Evolutionary conservation across 2,113 vertebrate species (phyloP).

Genomic region (Nibea coibor): DNA sequence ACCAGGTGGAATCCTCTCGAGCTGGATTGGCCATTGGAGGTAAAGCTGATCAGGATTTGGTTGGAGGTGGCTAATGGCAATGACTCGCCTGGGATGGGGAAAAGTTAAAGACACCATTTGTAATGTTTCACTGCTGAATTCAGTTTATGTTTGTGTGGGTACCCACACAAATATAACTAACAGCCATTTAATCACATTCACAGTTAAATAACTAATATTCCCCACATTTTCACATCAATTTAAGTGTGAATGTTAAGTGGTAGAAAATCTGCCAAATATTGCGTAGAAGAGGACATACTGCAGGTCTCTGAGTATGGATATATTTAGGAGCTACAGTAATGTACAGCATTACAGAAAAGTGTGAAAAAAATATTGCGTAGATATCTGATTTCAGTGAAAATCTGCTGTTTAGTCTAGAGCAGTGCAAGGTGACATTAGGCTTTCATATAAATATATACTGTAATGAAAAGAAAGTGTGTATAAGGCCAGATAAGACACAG

Average conservation of each 20-base stretch:
- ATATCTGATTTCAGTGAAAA: not conserved
- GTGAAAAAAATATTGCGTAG: not conserved
- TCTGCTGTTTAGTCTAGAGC: not conserved
- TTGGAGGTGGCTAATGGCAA: constrained; percentile 95
- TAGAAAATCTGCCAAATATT: not conserved
- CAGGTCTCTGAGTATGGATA: not conserved
- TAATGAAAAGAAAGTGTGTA: constrained; percentile 10
- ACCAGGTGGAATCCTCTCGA: constrained; percentile 98
- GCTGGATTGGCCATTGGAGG: constrained; percentile 92
- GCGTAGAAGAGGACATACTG: constrained; percentile 14
- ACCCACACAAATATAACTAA: not conserved
- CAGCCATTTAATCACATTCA: not conserved
- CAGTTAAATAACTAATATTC: not conserved
- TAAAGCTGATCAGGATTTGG: constrained; percentile 96
- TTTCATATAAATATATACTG: not conserved
- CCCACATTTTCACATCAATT: not conserved
- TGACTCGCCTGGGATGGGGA: constrained; percentile 89
- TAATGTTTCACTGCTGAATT: constrained; percentile 4
- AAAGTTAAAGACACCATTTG: constrained; percentile 23
- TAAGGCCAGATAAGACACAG: not conserved
- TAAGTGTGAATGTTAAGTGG: not conserved
- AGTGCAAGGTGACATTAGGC: not conserved
- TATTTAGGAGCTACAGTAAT: constrained; percentile 5
- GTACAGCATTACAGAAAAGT: not conserved
- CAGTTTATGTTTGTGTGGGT: not conserved